Percentiles rank a stretch among this genome's conserved stretches.
phyloP scores from a whole-genome alignment of 2,113 vertebrate genomes.

The Zosterops pallidus region DNA sequence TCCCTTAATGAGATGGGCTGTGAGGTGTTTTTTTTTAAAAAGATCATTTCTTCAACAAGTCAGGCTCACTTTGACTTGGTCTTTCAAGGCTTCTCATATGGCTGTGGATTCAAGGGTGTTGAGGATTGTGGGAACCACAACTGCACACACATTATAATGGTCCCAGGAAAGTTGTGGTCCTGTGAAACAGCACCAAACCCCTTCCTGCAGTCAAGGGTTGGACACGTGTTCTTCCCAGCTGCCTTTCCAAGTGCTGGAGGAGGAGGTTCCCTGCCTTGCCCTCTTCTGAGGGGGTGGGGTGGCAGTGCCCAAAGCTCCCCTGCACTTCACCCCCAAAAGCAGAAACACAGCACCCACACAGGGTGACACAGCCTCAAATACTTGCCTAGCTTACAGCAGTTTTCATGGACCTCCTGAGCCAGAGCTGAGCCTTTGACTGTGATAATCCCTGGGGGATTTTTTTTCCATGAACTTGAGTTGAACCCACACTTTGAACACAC shows the following conservation, averaged over 20 bases:
- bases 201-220: fast-evolving
- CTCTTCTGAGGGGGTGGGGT: background rate
- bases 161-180: background rate
- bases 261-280: background rate
- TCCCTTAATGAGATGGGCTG: background rate
- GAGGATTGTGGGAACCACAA: background rate
- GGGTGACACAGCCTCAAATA: conserved; percentile 14
- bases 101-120: background rate
- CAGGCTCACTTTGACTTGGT: background rate
- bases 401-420: background rate
- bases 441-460: conserved; percentile 40
- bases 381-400: background rate
- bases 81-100: background rate
- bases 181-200: background rate
- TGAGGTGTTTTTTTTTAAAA: background rate
- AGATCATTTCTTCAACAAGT: background rate
- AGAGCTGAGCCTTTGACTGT: background rate
- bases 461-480: conserved; percentile 17
- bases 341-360: background rate
- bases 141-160: background rate
- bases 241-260: background rate
- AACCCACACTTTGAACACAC: conserved; percentile 19
- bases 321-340: background rate
- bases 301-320: background rate
- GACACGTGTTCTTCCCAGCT: background rate